phyloP scores from a whole-genome alignment of 2,113 vertebrate genomes.

The Martes martes region DNA sequence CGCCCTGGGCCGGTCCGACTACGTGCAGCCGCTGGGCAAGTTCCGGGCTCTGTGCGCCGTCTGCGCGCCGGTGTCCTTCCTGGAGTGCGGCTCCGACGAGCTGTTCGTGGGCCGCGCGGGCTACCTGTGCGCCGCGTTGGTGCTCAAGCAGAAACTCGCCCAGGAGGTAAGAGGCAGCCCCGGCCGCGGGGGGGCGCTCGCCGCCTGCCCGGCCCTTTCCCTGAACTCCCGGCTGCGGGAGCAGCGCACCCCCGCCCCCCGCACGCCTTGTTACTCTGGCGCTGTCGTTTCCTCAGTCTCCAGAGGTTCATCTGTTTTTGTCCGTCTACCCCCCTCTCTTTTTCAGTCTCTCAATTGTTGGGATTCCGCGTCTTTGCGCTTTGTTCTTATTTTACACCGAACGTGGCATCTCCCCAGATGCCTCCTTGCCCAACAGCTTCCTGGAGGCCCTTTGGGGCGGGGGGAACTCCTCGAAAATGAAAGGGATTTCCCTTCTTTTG shows the following conservation, averaged over 20 bases:
- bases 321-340: background rate
- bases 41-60: conserved; percentile 88
- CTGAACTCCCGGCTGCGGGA: background rate
- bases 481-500: conserved; percentile 40
- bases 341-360: background rate
- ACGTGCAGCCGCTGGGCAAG: conserved; percentile 86
- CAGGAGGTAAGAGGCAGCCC: conserved; percentile 86
- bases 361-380: background rate
- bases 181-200: conserved; percentile 59
- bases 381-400: background rate
- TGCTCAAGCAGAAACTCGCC: conserved; percentile 90
- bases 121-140: conserved; percentile 90
- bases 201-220: conserved; percentile 58
- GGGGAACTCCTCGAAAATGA: background rate
- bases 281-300: background rate
- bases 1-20: conserved; percentile 86
- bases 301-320: background rate
- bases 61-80: conserved; percentile 87
- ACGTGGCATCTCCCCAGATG: background rate
- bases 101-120: conserved; percentile 92
- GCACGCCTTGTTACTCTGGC: background rate
- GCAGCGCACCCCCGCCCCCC: background rate
- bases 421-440: background rate
- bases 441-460: background rate
- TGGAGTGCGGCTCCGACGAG: conserved; percentile 93